Evolutionary conservation across 2,113 vertebrate genomes (phyloP), one percentile per base, ranked within the genome.

Genomic region (Pluvianellus socialis): DNA sequence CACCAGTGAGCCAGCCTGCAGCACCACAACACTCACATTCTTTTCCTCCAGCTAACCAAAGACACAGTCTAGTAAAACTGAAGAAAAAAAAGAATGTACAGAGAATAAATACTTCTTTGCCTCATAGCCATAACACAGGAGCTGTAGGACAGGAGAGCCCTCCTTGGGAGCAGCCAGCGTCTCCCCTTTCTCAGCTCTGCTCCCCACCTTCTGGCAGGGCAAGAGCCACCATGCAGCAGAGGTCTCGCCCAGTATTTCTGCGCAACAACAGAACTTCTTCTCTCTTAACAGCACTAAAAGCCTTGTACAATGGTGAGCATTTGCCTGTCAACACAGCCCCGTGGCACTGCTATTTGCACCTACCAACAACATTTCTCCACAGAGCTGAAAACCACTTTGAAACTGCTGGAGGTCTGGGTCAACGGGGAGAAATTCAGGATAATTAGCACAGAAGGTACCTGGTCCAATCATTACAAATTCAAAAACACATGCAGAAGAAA

Each of bases 81-180:
- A 40, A 40, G 65, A 68, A 68, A 68, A 45, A 42, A n/a, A 38
- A 67, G 28, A 14, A n/a, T 42, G 62, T 8, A 47, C 24, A 79
- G 47, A 47, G 9, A 28, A 53, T 2, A 49, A 40, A 42, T 55
- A 33, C 8, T 49, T 53, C 70, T 63, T 35, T 0, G 4, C 20
- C 33, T 79, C 24, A 45, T 6, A 45, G 42, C 7, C 12, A 1
- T 13, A 50, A 32, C 26, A 38, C 0, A 0, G 44, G 15, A 38
- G 40, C 50, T 30, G 15, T 1, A 33, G 19, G 44, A 40, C 12
- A 45, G 75, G 10, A 52, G 26, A 8, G 15, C 23, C 16, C n/a
- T 66, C 65, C 65, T 19, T 28, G 30, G 15, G 24, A 45, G 35
- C 42, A 32, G 7, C 12, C 42, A 30, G 35, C 24, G 35, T 8